Base-by-base conservation (phyloP, 2,888 invertebrate species). In the Tetropium fuscum region DNA sequence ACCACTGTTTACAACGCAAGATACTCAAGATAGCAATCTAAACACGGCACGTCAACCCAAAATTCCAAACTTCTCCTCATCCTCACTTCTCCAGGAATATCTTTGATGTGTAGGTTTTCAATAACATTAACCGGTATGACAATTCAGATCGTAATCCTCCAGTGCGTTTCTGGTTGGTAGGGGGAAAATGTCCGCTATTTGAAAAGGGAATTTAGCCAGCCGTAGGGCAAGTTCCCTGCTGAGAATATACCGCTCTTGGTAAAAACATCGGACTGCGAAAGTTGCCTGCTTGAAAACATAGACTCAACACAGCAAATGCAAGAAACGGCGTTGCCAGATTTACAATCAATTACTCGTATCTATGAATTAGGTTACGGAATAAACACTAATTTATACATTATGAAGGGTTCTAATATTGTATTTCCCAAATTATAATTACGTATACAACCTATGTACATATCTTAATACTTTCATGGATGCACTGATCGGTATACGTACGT, bases 191-290 rank as follows among this genome's bases (percentile, higher is more conserved):
- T 51, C 51, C 51, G 51, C 51, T 51, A 51, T 51, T 51, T 51
- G 51, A 51, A 51, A 51, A 51, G 51, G 49, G 51, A 51, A 40
- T 51, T 51, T 16, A 51, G 51, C 16, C 51, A 34, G 51, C 51
- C 51, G 51, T 51, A 51, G 51, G 51, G 51, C 40, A 51, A 51
- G 49, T 43, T 57, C 51, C 57, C 57, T 57, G 57, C 57, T 57
- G 57, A 57, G 57, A 49, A 49, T 49, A 44, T 51, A 57, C 57
- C 44, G 19, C 8, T 40, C 51, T 38, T 7, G 25, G 40, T 51
- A 38, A 51, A 51, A 51, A 51, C 51, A 40, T 51, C 51, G 40
- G 40, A 7, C 51, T 20, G 18, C 18, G 51, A 38, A 51, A 22
- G 40, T 38, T 51, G 32, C 18, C 32, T 10, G 19, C 13, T 25